Evolutionary conservation across 2,888 invertebrate genomes (phyloP), one percentile per base, ranked within the genome.

Genomic region (Scaptomyza parva): DNA sequence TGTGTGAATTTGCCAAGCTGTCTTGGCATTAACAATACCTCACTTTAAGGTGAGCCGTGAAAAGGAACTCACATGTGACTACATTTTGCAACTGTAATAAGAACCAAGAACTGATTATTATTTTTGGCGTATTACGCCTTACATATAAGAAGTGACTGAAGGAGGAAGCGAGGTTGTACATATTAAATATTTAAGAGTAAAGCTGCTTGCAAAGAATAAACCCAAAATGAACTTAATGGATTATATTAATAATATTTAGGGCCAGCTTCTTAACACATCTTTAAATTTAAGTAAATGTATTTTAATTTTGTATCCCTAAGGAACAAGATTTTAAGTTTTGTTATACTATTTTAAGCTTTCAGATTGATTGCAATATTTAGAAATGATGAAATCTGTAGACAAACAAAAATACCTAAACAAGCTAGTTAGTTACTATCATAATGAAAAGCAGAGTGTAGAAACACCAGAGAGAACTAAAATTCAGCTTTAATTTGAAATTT

Each of bases 1-100:
- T 77, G 64, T 81, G 71, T 65, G 73, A 80, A 83, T 88, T 86
- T 78, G 66, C 70, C 81, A 75, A 73, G 64, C 55, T 70, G 63
- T 51, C 70, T 71, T 61, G 61, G 72, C 69, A 70, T 82, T 73
- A 86, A 71, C 64, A 76, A 65, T 69, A 45, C 54, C 50, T 39
- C 51, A 53, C 65, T 52, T 60, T 63, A 51, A 61, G 37, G 53
- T 50, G 43, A 22, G 41, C 53, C 48, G 44, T 58, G 37, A 60
- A 60, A 75, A 70, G 50, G 48, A 40, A 45, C 43, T 24, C 40
- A 43, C 62, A 52, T 41, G 17, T 41, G 33, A 35, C 17, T 17
- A 24, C 17, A 6, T 28, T 26, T 26, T 35, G 9, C 17, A 40
- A 9, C 33, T 39, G 12, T 45, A 35, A n/a, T 20, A 22, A 35